Percentiles rank a stretch among this genome's conserved stretches.
Evolutionary conservation across 2,888 invertebrate species (phyloP).

Genomic region (Acanthoscelides obtectus): DNA sequence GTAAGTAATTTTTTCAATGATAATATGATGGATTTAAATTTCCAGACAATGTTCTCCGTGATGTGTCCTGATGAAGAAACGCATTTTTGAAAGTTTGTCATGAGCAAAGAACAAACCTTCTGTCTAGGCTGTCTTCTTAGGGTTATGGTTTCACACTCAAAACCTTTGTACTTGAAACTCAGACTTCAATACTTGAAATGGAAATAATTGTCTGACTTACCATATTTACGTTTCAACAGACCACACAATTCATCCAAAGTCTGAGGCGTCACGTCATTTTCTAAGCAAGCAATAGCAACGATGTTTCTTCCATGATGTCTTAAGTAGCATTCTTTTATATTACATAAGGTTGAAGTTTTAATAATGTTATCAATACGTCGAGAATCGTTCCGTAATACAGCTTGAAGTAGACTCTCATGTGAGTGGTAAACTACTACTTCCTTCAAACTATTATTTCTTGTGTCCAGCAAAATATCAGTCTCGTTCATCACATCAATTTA

Average conservation of each 20-base stretch:
- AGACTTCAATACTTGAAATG: no score
- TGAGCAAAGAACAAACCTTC: no score
- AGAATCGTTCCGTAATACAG: neutral
- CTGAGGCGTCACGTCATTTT: conserved; percentile 3
- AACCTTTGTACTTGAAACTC: no score
- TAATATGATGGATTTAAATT: no score
- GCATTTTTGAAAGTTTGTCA: no score
- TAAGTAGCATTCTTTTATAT: neutral
- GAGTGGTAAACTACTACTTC: neutral
- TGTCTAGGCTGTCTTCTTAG: no score
- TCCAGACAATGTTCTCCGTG: no score
- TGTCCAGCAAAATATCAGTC: neutral
- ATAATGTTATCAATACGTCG: neutral
- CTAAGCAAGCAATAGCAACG: conserved; percentile 15
- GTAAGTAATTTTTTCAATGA: no score
- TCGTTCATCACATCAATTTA: neutral
- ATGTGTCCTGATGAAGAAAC: no score
- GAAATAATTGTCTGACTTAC: no score
- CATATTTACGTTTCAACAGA: conserved; percentile 8
- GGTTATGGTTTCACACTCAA: no score
- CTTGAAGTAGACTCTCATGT: neutral
- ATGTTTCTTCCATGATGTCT: conserved; percentile 8
- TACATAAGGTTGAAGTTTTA: neutral
- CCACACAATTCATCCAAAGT: conserved; percentile 6
- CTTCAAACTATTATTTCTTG: neutral